Conservation (phyloP, 2,113 vertebrate genomes). For the Dromas ardeola region DNA sequence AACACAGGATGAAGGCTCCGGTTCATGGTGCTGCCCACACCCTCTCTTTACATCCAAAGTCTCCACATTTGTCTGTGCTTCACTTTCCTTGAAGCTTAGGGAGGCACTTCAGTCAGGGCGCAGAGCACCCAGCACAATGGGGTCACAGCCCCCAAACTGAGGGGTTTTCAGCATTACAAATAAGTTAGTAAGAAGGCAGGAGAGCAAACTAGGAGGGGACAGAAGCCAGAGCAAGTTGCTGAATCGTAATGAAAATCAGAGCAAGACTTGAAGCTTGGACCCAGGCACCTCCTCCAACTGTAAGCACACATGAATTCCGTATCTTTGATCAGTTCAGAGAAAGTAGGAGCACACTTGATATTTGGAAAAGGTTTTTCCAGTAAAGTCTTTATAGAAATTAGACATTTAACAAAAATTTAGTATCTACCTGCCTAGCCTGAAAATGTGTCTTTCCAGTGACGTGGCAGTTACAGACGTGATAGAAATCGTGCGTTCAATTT, state of each 20-base stretch:
- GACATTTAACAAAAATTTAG: neutral
- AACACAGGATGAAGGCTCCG: neutral
- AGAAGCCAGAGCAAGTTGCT: neutral
- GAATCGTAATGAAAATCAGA: neutral
- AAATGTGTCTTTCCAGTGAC: neutral
- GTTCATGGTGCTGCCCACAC: neutral
- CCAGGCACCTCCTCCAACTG: neutral
- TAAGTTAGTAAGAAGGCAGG: neutral
- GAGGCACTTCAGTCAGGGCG: neutral
- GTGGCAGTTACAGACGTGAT: fast-evolving
- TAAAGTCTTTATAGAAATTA: neutral
- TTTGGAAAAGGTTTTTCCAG: neutral
- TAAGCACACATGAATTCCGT: fast-evolving
- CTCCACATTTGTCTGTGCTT: neutral
- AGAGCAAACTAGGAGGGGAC: neutral
- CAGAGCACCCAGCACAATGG: neutral
- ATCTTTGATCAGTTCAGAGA: neutral
- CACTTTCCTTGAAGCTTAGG: neutral
- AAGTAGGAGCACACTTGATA: neutral
- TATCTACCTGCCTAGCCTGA: neutral
- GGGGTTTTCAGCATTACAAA: neutral
- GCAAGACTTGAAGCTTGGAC: neutral
- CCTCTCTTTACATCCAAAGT: neutral
- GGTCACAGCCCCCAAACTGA: neutral
- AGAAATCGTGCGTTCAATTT: neutral